Base-by-base conservation (phyloP, 1,140 invertebrate species). In the Calephelis nemesis region DNA sequence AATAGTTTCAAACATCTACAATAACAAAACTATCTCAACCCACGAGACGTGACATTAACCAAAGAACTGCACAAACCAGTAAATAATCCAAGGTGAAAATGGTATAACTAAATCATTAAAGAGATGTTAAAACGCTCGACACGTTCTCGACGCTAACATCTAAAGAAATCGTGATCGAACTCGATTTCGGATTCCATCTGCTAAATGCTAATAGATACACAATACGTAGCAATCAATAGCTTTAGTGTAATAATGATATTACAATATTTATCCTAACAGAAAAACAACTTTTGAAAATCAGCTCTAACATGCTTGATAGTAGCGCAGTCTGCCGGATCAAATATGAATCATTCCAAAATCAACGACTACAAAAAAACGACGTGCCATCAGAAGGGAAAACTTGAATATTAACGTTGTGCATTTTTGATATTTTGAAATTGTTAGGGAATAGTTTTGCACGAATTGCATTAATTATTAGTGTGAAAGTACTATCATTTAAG, bases 91-190 rank as follows among this genome's bases (percentile, higher is more conserved):
- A 81, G 77, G 77, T 72, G 73, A 81, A 74, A 76, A 74, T 73
- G 48, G 49, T 73, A 60, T 74, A 64, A 70, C 76, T 76, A 19
- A 71, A 70, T 63, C 60, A 58, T 40, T 65, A 48, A 39, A 19
- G 6, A 10, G 54, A 45, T 65, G 76, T 77, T 81, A 82, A 84
- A 76, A 79, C 47, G 77, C 70, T 70, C 15, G 58, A 72, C 77
- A 81, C 78, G 77, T 74, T 75, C 70, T 15, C 30, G 52, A n/a
- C 39, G 66, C 40, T 54, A 68, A 47, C 62, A 69, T 71, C 70
- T 63, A 79, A 81, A 79, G 75, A 75, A 77, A 82, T 84, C 83
- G 83, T 87, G 84, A 78, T 75, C 70, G 72, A 78, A 70, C 67
- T 70, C 40, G 48, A 52, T 48, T 30, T 47, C 45, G 42, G 40